Evolutionary conservation across 2,797 vertebrate species (phyloP).

Genomic region (Geotrypetes seraphini): DNA sequence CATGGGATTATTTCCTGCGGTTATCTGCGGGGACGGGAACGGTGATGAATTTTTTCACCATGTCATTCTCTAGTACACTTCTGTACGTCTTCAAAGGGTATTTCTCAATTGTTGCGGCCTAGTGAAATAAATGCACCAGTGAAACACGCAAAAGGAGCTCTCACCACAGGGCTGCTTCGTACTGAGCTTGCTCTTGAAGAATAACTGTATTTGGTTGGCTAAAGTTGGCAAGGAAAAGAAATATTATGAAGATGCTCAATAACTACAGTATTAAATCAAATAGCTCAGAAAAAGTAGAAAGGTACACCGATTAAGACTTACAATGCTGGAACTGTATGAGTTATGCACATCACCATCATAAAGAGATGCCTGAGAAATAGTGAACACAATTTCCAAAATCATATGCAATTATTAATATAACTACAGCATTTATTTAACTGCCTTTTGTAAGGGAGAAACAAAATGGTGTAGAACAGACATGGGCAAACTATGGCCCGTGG

Average conservation of each 20-base stretch:
- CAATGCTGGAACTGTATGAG: slow-evolving; percentile 66
- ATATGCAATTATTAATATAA: too few species aligned
- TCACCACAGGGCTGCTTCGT: slow-evolving; percentile 87
- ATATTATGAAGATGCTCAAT: slow-evolving; percentile 4
- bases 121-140: background rate
- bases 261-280: slow-evolving; percentile 5
- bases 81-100: background rate
- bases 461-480: too few species aligned
- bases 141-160: slow-evolving; percentile 34
- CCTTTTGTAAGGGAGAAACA: too few species aligned
- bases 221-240: slow-evolving; percentile 24
- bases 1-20: too few species aligned
- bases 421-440: too few species aligned
- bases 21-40: too few species aligned
- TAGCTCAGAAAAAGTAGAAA: slow-evolving; percentile 6
- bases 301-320: slow-evolving; percentile 57
- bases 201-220: slow-evolving; percentile 92
- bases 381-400: too few species aligned
- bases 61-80: too few species aligned
- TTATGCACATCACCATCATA: slow-evolving; percentile 63
- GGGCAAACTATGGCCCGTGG: too few species aligned
- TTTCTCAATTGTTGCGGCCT: background rate
- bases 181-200: slow-evolving; percentile 81
- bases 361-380: slow-evolving; percentile 67
- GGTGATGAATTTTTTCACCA: too few species aligned